Evolutionary conservation across 2,113 vertebrate species (phyloP).

Genomic region (Gymnobelideus leadbeateri): DNA sequence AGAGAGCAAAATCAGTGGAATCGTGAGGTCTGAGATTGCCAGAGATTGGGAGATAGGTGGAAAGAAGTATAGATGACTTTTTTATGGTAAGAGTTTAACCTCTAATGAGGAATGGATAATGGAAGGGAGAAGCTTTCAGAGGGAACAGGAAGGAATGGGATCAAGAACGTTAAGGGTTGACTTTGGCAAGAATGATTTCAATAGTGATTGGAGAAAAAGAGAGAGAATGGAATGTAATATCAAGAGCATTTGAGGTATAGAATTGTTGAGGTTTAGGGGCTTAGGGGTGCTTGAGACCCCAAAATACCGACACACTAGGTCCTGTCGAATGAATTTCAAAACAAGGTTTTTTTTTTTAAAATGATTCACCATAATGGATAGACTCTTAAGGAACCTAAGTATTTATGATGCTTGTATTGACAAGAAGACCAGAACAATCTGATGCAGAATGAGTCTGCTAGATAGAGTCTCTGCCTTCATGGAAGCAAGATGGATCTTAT

Average conservation of each 20-base stretch:
- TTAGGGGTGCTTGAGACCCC: no score
- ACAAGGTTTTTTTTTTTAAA: no score
- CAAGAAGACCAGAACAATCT: no score
- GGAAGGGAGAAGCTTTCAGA: not conserved
- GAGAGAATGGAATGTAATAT: not conserved
- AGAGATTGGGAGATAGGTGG: not conserved
- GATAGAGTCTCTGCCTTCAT: no score
- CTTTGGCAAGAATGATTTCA: not conserved
- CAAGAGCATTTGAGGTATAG: not conserved
- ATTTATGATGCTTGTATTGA: no score
- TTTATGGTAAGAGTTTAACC: not conserved
- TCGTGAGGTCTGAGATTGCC: not conserved
- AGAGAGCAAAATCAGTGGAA: not conserved
- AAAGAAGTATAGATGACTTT: not conserved
- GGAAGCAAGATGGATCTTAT: no score
- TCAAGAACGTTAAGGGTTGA: not conserved
- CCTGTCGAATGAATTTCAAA: no score
- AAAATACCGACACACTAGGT: no score
- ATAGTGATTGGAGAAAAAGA: not conserved
- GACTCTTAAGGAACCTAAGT: no score
- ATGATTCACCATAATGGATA: no score
- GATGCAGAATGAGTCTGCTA: no score
- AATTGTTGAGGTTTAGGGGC: not conserved
- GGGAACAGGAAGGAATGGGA: not conserved
- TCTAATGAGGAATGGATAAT: not conserved